These are phyloP conservation scores for Turritopsis rubra DNA, from an alignment of 30 jellyfish, hydroid and myxozoan genomes.

Conservation along the genomic window DNA sequence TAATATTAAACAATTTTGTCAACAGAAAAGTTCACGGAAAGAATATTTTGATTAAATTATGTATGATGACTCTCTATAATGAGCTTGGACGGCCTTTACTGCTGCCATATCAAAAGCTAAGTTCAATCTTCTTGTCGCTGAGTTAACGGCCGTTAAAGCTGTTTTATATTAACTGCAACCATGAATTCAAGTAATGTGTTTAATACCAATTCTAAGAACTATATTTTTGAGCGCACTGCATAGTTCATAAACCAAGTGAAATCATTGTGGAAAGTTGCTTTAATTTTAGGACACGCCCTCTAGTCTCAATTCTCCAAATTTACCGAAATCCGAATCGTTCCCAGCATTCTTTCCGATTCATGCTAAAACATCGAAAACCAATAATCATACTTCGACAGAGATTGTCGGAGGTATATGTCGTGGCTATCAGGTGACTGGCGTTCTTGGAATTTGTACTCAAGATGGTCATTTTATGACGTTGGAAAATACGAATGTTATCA, in stretches of 20 bases:
- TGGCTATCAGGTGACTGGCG: conserved; percentile 48
- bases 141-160: too few species aligned
- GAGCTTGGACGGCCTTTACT: too few species aligned
- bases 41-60: too few species aligned
- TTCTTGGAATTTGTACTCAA: conserved; percentile 56
- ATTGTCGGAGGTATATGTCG: conserved; percentile 64
- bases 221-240: too few species aligned
- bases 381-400: conserved; percentile 43
- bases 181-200: too few species aligned
- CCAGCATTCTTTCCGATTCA: conserved; percentile 31
- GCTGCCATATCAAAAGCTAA: too few species aligned
- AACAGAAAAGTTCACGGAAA: too few species aligned
- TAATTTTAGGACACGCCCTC: conserved; percentile 23
- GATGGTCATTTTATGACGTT: conserved; percentile 68
- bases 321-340: conserved; percentile 21
- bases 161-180: too few species aligned
- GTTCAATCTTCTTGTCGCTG: too few species aligned
- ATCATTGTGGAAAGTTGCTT: not conserved
- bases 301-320: not conserved
- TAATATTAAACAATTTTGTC: too few species aligned
- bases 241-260: not conserved
- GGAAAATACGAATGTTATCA: conserved; percentile 29
- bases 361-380: conserved; percentile 3
- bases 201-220: too few species aligned
- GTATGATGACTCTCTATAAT: too few species aligned